Conservation (phyloP, 2,113 vertebrate genomes). For the Pachyramphus minor region DNA sequence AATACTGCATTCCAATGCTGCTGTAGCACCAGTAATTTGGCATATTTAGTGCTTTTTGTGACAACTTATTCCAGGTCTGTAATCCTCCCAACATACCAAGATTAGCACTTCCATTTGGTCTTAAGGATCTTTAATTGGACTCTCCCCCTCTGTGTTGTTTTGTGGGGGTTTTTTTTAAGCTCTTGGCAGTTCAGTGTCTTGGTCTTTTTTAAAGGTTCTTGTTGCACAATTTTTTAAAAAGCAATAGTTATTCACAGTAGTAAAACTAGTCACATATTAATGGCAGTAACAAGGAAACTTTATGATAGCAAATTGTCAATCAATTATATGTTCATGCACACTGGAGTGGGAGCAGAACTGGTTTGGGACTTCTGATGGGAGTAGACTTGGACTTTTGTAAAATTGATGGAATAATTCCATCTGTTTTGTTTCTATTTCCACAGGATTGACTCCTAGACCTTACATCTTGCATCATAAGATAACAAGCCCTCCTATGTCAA, state of each 20-base stretch:
- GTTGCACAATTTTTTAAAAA: not conserved
- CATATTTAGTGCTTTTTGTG: not conserved
- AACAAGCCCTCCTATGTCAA: not conserved
- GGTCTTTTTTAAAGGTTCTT: not conserved
- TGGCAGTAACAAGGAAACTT: not conserved
- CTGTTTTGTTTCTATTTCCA: not conserved
- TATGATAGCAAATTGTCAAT: fast-evolving
- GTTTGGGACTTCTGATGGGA: fast-evolving
- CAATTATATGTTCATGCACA: fast-evolving
- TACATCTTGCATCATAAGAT: not conserved
- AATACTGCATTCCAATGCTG: not conserved
- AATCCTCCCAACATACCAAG: not conserved
- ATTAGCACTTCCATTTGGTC: not conserved
- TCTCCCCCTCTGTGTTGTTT: not conserved
- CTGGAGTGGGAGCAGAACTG: not conserved
- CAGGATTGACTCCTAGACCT: not conserved
- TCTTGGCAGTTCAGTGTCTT: not conserved
- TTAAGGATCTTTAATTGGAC: not conserved
- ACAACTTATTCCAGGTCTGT: not conserved
- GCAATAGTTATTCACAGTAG: not conserved
- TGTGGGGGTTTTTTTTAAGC: not conserved
- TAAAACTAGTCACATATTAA: not conserved
- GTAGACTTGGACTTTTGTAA: not conserved
- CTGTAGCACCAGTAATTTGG: not conserved
- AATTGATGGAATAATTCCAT: not conserved